A percentile compares a stretch with the other conserved stretches of the same genome.
phyloP scores from a whole-genome alignment of 2,888 invertebrate species.

The Abrostola tripartita region DNA sequence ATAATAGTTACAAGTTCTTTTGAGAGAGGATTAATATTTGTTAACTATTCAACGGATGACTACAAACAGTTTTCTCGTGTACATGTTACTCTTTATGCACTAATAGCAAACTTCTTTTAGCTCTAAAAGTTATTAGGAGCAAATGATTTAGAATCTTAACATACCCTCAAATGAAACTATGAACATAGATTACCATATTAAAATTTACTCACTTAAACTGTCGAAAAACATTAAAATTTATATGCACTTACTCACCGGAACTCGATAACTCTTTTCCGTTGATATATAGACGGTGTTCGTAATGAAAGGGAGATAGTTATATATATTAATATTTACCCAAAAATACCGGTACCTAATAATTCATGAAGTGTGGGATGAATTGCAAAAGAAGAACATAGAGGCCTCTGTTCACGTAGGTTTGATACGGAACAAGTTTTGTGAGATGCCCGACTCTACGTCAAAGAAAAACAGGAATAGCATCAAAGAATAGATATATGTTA shows the following conservation, averaged over 20 bases:
- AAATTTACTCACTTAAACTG: slow-evolving; percentile 43
- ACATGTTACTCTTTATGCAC: too few species aligned
- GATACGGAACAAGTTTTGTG: slow-evolving; percentile 23
- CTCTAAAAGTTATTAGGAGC: background rate
- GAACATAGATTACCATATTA: slow-evolving; percentile 18
- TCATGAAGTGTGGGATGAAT: slow-evolving; percentile 42
- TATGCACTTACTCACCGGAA: slow-evolving; percentile 47
- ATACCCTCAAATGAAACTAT: background rate
- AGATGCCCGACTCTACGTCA: slow-evolving; percentile 29
- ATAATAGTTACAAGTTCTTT: background rate
- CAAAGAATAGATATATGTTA: slow-evolving; percentile 53
- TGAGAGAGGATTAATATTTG: background rate
- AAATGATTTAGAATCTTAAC: background rate
- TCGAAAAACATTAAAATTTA: slow-evolving; percentile 52
- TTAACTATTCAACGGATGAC: background rate
- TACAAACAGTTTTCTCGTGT: too few species aligned
- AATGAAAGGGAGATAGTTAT: slow-evolving; percentile 51
- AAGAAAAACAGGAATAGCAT: slow-evolving; percentile 44
- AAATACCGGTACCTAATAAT: slow-evolving; percentile 49
- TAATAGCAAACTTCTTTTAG: too few species aligned
- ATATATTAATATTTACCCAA: slow-evolving; percentile 45
- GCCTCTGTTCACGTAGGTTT: slow-evolving; percentile 26
- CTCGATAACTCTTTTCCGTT: slow-evolving; percentile 45
- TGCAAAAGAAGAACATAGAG: slow-evolving; percentile 30
- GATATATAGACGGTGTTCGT: slow-evolving; percentile 43